Conservation (phyloP, 2,113 vertebrate genomes). For the Martes martes region DNA sequence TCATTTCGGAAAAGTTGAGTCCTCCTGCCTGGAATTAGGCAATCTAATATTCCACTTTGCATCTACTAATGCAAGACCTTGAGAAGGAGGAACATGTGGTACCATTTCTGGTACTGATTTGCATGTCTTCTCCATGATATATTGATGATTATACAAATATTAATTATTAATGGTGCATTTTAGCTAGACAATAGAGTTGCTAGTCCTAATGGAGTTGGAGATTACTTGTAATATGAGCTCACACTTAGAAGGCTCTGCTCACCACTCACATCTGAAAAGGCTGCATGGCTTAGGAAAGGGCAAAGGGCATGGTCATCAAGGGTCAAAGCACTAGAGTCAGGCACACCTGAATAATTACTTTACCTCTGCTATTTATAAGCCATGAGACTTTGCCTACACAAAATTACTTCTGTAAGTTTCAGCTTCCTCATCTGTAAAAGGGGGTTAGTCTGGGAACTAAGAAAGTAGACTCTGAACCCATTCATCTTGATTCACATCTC, state of each 20-base stretch:
- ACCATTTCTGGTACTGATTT: background rate
- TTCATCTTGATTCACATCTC: background rate
- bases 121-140: background rate
- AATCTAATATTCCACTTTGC: background rate
- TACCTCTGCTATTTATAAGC: background rate
- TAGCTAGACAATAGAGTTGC: background rate
- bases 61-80: background rate
- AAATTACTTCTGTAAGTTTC: background rate
- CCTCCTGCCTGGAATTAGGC: background rate
- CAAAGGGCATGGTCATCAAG: background rate
- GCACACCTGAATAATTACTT: background rate
- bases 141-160: constrained; percentile 23
- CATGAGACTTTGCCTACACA: background rate
- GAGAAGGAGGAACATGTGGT: background rate
- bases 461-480: background rate
- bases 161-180: constrained; percentile 48
- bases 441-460: background rate
- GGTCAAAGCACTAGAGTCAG: background rate
- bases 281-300: background rate
- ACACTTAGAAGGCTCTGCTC: background rate
- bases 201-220: background rate
- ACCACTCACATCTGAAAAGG: background rate
- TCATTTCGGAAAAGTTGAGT: background rate
- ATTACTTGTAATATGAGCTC: background rate
- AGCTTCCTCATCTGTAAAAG: background rate